phyloP scores from a whole-genome alignment of 2,888 invertebrate species.

The Folsomia candida region DNA sequence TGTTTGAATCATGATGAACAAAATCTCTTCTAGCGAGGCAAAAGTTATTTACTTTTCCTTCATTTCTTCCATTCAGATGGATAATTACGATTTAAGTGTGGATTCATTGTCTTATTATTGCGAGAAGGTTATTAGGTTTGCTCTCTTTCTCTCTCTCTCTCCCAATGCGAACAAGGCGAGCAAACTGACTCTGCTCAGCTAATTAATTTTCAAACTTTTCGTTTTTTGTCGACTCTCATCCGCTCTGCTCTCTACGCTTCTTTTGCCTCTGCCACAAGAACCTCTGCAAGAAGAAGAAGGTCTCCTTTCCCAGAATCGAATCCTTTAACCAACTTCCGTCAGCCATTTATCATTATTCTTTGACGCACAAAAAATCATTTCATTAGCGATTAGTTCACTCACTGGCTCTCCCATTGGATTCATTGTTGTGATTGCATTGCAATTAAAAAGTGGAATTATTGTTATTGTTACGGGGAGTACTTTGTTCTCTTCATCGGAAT shows the following conservation, averaged over 20 bases:
- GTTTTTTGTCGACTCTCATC: too few relatives aligned
- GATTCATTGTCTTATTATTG: conserved; percentile 12
- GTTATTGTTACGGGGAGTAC: too few relatives aligned
- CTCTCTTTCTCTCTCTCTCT: background rate
- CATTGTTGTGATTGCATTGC: background rate
- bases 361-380: background rate
- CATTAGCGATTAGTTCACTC: background rate
- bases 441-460: background rate
- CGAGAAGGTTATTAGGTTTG: background rate
- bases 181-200: background rate
- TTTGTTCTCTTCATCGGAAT: too few relatives aligned
- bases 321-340: conserved; percentile 33
- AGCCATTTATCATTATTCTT: conserved; percentile 35
- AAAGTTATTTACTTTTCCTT: background rate
- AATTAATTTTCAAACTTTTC: conserved; percentile 9
- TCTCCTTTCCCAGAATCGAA: conserved; percentile 8
- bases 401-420: background rate
- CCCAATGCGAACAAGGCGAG: background rate
- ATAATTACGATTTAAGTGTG: conserved; percentile 30
- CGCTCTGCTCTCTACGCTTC: background rate
- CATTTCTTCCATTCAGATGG: conserved; percentile 13
- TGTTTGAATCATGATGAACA: background rate
- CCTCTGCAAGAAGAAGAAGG: too few relatives aligned
- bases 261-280: background rate
- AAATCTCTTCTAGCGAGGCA: background rate